phyloP scores from a whole-genome alignment of 2,888 invertebrate species.

The Callosobruchus maculatus region DNA sequence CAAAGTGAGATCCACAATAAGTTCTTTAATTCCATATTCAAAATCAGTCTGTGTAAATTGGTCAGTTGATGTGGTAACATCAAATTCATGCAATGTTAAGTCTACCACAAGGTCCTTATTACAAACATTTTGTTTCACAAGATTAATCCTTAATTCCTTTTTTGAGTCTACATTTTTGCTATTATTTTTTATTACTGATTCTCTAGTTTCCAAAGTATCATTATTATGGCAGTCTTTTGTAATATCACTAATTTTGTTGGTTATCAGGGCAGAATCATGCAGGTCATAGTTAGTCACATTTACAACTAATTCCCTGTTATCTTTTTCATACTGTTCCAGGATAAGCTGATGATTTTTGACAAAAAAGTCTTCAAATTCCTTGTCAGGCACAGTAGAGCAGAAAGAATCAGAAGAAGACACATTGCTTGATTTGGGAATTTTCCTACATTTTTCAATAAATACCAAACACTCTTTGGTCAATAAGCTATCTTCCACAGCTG shows the following conservation, averaged over 20 bases:
- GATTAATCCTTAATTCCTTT: background rate
- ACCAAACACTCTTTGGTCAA: background rate
- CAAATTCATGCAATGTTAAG: background rate
- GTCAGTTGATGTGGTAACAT: background rate
- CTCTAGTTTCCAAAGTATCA: background rate
- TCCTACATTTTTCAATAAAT: background rate
- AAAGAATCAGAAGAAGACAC: background rate
- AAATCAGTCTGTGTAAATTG: background rate
- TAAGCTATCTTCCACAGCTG: background rate
- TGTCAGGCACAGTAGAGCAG: background rate
- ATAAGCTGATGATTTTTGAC: background rate
- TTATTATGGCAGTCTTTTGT: background rate
- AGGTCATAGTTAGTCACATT: background rate
- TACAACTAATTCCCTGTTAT: background rate
- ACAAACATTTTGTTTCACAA: background rate
- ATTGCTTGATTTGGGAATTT: background rate
- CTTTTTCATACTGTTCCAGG: background rate
- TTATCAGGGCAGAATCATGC: background rate
- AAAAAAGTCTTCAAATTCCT: background rate
- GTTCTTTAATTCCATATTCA: background rate
- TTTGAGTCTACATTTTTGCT: background rate
- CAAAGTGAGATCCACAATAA: slow-evolving; percentile 3
- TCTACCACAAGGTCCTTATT: background rate
- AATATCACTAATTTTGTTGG: background rate
- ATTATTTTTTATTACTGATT: background rate